Evolutionary conservation across 2,113 vertebrate species (phyloP), one percentile per base, ranked within the genome.

Genomic region (Sciurus niger): DNA sequence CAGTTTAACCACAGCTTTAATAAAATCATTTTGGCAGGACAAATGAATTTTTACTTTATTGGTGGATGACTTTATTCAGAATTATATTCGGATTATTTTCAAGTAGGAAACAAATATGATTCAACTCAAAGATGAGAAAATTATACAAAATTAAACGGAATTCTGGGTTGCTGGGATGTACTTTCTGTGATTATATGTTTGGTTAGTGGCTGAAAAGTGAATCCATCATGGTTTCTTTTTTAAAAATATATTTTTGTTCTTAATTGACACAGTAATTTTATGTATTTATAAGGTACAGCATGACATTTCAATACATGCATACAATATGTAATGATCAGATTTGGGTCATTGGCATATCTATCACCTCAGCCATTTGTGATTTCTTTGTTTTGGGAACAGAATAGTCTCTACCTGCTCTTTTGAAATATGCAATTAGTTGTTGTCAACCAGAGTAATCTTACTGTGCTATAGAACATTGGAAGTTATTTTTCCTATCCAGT

Each of bases 51-150:
- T 73, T 3, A 89, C 18, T 73, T 90, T 83, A 46, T 73, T 84
- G 58, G n/a, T 89, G 77, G 32, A 17, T 84, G 20, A 8, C 10
- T 92, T 90, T 89, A 68, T 85, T 87, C 25, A 89, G 74, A 93
- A 76, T 96, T 92, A 68, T 77, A 10, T 79, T 96, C 63, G 76
- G n/a, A 80, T 86, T 78, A 34, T 34, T 93, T 97, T 96, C 4
- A 89, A 87, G 34, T 32, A 72, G 73, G 30, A 96, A 93, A 73
- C 28, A 78, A 94, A 63, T 63, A 28, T 58, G 67, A 78, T 88
- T 90, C 20, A 93, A 7, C 55, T 76, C 2, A 70, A 53, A 17
- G 1, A 79, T 78, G 48, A 94, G 46, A 91, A 32, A 76, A 79
- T 78, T 43, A 37, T 9, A 77, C 67, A 83, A 92, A 89, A 80